Evolutionary conservation across 2,797 vertebrate genomes (phyloP), one percentile per base, ranked within the genome.

Genomic region (Clarias pachynema): DNA sequence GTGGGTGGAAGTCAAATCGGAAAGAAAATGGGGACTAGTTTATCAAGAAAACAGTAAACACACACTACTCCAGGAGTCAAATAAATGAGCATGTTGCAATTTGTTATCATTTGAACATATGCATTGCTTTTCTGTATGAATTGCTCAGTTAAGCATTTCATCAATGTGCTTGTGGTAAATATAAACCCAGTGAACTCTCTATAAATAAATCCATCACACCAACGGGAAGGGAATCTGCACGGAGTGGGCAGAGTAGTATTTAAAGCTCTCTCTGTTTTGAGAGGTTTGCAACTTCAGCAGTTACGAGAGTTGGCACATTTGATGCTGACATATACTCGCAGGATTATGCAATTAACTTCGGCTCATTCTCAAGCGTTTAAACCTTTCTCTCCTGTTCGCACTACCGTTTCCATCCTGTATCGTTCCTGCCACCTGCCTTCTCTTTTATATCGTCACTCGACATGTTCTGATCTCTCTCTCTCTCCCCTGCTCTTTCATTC

Each of bases 151-250:
- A 77, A 31, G 12, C 14, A 26, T 18, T 60, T 79, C 37, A 80
- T 20, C 6, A 65, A 78, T 59, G 31, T 62, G 37, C 34, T 24
- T 7, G 29, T 77, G 56, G 59, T 77, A 34, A 60, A 34, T 20
- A 37, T 70, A n/a, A 70, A 70, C 80, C 66, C 80, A 81, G 49
- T 59, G 66, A 82, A 70, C 53, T 37, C 80, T 16, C 22, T 66
- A 63, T 78, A 57, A 75, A 66, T 75, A 77, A 77, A 66, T 34
- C 59, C 70, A 37, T 78, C 74, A 24, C 34, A 12, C 18, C 34
- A 14, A 18, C 24, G 8, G 20, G 60, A 29, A 29, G 8, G 62
- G 22, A 80, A 53, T 80, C 37, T 49, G 24, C 59, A 34, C 75
- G 62, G 22, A 26, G 34, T 44, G 16, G 18, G 20, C 37, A 24